Evolutionary conservation across 2,113 vertebrate genomes (phyloP), one percentile per base, ranked within the genome.

Genomic region (Calypte anna): DNA sequence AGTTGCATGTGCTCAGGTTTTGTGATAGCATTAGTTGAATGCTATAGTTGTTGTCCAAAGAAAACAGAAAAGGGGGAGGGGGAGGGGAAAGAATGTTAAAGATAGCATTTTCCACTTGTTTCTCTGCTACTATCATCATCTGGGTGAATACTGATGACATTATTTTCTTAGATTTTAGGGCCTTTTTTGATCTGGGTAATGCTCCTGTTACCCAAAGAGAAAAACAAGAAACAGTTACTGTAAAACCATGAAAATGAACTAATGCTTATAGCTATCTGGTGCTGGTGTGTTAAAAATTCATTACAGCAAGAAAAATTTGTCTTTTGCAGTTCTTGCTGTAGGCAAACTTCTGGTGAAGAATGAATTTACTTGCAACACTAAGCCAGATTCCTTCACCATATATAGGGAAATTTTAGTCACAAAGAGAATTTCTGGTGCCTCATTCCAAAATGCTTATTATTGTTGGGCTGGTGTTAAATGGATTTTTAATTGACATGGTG

Each of bases 401-500:
- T 79, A 23, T 46, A 50, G 30, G 24, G 44, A 91, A 78, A 78
- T 72, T 93, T 83, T 90, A 61, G 50, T 77, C 78, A 51, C 48
- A 83, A 93, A 86, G 61, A 28, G 25, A 43, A 57, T 86, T 94
- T 88, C 55, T 78, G 20, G 21, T 83, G 72, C 23, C 33, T 94
- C 1, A 0, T 83, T 94, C 82, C 73, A 94, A 94, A 95, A 83
- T 68, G 48, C 19, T 93, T 91, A 51, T 90, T 94, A 94, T 68
- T 91, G 19, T 72, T 77, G 82, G 13, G 30, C 93, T 91, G 30
- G 10, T 86, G 38, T 88, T 83, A 88, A 93, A 88, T 90, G 55
- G 85, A 67, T 88, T 94, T 96, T 93, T 94, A 94, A 83, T 83
- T 96, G 75, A 86, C 55, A 74, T 85, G 64, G 76, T 91, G 82